phyloP scores from a whole-genome alignment of 2,888 invertebrate genomes.

The Rotaria magnacalcarata region DNA sequence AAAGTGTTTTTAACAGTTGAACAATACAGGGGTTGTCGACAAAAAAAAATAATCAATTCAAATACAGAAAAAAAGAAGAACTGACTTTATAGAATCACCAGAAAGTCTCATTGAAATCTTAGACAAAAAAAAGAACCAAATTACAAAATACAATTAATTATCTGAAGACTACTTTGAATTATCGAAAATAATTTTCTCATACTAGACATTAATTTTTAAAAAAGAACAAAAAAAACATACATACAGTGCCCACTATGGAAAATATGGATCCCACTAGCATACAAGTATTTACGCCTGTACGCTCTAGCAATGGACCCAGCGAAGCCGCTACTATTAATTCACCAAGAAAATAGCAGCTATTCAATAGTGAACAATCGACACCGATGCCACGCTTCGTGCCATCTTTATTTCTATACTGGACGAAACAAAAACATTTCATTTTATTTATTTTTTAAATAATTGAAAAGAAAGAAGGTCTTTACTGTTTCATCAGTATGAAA shows the following conservation, averaged over 20 bases:
- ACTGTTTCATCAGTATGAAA: constrained; percentile 43
- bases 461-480: not conserved
- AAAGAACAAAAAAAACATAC: constrained; percentile 1
- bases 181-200: not conserved
- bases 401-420: constrained; percentile 12
- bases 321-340: not conserved
- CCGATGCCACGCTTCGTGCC: not conserved
- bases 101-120: not conserved
- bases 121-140: not conserved
- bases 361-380: constrained; percentile 19
- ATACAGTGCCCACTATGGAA: not conserved
- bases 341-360: constrained; percentile 32
- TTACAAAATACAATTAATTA: constrained; percentile 18
- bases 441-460: not conserved
- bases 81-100: not conserved
- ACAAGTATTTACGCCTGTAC: not conserved
- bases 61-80: not conserved
- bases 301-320: not conserved
- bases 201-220: not conserved
- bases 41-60: not conserved
- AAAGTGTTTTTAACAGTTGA: not conserved
- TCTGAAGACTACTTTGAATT: not conserved
- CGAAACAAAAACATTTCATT: not conserved
- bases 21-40: not conserved
- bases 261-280: not conserved